These are phyloP conservation scores for Ceyx melanurus DNA, from an alignment of 2,113 vertebrate genomes.

Conservation along the genomic window DNA sequence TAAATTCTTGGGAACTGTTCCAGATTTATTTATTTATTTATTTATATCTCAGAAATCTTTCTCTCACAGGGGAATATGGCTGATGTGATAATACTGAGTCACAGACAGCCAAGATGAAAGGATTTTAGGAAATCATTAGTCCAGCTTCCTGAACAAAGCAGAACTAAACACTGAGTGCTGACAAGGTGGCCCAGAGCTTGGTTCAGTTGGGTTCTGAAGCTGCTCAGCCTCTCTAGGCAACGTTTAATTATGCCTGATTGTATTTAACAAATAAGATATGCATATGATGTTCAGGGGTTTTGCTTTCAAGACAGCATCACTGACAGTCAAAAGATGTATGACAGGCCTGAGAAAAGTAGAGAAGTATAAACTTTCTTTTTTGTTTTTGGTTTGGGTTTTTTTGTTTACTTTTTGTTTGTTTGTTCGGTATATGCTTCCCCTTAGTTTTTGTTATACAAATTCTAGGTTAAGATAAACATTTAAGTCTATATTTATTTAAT, in stretches of 20 bases:
- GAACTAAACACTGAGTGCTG: neutral
- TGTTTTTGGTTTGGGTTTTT: too few relatives aligned
- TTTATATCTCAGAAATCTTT: neutral
- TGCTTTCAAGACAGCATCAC: neutral
- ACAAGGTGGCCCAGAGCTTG: neutral
- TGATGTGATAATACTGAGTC: neutral
- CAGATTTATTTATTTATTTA: neutral
- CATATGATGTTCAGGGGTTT: neutral
- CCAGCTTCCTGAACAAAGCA: neutral
- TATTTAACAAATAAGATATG: neutral
- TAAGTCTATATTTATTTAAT: neutral
- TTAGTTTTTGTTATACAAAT: neutral
- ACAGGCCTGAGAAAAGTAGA: neutral
- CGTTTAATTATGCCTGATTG: neutral
- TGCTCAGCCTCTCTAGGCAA: neutral
- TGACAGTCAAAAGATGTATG: neutral
- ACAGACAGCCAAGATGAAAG: accelerated
- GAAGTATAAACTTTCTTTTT: neutral
- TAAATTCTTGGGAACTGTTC: neutral
- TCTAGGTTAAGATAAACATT: neutral
- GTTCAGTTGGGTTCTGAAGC: neutral
- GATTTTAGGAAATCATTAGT: neutral
- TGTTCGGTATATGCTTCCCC: too few relatives aligned
- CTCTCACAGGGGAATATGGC: neutral
- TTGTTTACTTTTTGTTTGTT: too few relatives aligned